A percentile compares a stretch with the other conserved stretches of the same genome.
phyloP scores from a whole-genome alignment of 2,113 vertebrate species.

The Dolichallabes microphthalmus region DNA sequence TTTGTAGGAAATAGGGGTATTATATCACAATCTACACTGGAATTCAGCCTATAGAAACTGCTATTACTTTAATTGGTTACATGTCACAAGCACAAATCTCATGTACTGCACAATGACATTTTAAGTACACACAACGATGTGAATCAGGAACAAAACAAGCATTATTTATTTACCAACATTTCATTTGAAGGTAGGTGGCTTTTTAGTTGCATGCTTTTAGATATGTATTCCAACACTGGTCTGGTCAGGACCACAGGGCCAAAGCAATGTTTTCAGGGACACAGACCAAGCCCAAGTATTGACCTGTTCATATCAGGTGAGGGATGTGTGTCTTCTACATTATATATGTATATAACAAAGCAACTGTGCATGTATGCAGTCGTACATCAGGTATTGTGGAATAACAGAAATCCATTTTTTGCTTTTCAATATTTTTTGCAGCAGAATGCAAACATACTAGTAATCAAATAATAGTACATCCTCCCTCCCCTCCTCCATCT shows the following conservation, averaged over 20 bases:
- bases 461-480: background rate
- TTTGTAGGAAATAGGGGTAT: background rate
- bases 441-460: constrained; percentile 1
- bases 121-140: background rate
- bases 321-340: background rate
- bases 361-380: background rate
- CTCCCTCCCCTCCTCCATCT: background rate
- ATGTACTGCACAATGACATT: background rate
- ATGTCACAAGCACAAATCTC: background rate
- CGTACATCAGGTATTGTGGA: no score
- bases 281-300: background rate
- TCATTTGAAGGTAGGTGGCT: background rate
- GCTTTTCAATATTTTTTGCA: background rate
- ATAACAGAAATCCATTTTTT: background rate
- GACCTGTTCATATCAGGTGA: background rate
- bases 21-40: background rate
- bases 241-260: background rate
- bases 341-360: background rate
- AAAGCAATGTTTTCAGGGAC: background rate
- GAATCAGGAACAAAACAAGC: background rate
- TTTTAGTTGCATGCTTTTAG: constrained; percentile 1
- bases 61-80: constrained; percentile 38
- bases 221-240: background rate
- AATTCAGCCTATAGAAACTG: constrained; percentile 51
- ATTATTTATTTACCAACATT: constrained; percentile 11